Base-by-base conservation (phyloP, 2,113 vertebrate species). In the Equus quagga region DNA sequence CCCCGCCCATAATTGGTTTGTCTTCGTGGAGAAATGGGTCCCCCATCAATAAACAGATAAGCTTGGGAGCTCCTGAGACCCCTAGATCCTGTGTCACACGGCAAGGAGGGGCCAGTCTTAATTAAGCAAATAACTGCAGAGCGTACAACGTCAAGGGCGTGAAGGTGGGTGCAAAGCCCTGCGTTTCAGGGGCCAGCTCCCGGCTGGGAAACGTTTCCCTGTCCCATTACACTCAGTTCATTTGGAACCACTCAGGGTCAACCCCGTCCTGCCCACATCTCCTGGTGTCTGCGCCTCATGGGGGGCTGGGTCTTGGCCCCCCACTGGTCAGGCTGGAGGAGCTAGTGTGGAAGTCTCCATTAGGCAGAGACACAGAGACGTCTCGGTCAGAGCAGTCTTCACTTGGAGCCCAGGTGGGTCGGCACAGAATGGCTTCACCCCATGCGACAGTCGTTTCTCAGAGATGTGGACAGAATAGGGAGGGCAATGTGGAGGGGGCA, bases 61-160 rank as follows among this genome's bases (percentile, higher is more conserved):
- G 41, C 83, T 89, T 62, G 44, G 64, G 70, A 14, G 69, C 46
- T 24, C 12, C 83, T 5, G 18, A 5, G n/a, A 12, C 26, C 17
- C 49, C 75, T 0, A 17, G 5, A 8, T 12, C n/a, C 46, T 8
- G 9, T 6, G 49, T n/a, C 73, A 4, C 3, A 7, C 10, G 6
- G 54, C 24, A 24, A 49, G 81, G 3, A n/a, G 28, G 44, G 19
- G 19, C 13, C 18, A 8, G 9, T 58, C 70, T 41, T 54, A 33
- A 54, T 8, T 13, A n/a, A 44, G 44, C 21, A n/a, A 49, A 24
- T 2, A 24, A 8, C 64, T 28, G 44, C n/a, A 7, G n/a, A 33
- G 26, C 4, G 0, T 18, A 21, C 12, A 8, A 12, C 2, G 54
- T n/a, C 19, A 6, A 8, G 7, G 69, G 62, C 0, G 0, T 5